Evolutionary conservation across 1,140 invertebrate species (phyloP).

Genomic region (Araneus ventricosus): DNA sequence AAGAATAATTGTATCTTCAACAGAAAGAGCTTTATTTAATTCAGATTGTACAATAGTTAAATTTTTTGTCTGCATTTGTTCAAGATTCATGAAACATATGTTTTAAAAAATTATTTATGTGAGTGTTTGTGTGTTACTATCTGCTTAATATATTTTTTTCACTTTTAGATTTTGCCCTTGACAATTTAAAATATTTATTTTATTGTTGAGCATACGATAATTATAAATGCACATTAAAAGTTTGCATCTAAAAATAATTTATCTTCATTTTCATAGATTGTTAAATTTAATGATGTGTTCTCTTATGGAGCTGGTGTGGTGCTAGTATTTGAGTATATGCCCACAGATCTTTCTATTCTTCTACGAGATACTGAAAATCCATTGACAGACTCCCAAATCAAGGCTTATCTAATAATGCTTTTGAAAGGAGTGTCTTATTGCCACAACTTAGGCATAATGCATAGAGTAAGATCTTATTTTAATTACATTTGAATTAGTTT

Average conservation of each 20-base stretch:
- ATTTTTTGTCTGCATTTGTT: no score
- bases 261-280: conserved; percentile 84
- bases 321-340: conserved; percentile 96
- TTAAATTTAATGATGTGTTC: conserved; percentile 94
- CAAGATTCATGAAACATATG: no score
- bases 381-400: conserved; percentile 88
- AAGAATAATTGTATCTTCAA: no score
- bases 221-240: no score
- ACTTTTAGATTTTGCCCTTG: no score
- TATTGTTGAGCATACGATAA: no score
- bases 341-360: conserved; percentile 92
- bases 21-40: no score
- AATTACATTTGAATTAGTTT: not conserved
- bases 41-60: no score
- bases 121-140: no score
- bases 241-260: not conserved
- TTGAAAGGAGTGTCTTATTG: conserved; percentile 93
- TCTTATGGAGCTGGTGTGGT: conserved; percentile 92
- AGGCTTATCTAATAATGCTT: conserved; percentile 94
- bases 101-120: no score
- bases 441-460: conserved; percentile 95
- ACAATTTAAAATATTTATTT: no score
- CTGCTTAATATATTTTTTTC: no score
- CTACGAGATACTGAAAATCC: conserved; percentile 88
- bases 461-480: conserved; percentile 85